These are phyloP conservation scores for Virgularia gustaviana DNA, from an alignment of 92 coral and sea anemone species.

Conservation along the genomic window DNA sequence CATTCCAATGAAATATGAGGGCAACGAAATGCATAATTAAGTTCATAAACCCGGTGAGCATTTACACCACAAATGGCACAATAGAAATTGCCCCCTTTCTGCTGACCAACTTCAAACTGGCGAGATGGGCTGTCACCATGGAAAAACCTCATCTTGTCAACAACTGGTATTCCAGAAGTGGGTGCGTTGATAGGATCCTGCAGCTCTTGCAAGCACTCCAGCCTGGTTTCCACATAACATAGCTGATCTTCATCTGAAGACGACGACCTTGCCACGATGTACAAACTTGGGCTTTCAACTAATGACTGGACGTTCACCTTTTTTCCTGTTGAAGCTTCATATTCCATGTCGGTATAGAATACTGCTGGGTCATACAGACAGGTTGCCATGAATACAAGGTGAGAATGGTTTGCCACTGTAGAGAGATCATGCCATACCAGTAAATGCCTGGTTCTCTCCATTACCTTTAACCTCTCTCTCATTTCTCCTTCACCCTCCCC, in stretches of 20 bases:
- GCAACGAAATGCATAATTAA: constrained; percentile 47
- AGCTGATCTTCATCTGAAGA: constrained; percentile 42
- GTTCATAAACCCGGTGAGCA: constrained; percentile 44
- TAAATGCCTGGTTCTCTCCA: constrained; percentile 39
- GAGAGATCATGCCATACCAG: constrained; percentile 53
- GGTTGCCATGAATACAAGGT: constrained; percentile 45
- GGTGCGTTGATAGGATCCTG: too few relatives aligned
- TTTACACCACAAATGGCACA: constrained; percentile 49
- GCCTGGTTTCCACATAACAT: constrained; percentile 35
- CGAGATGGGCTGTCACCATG: constrained; percentile 50
- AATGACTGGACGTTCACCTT: constrained; percentile 23
- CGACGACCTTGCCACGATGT: constrained; percentile 34
- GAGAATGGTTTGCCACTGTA: constrained; percentile 54
- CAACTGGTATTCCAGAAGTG: constrained; percentile 1
- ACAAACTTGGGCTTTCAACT: constrained; percentile 35
- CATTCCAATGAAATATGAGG: constrained; percentile 16
- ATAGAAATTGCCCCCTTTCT: constrained; percentile 51
- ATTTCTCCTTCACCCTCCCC: constrained; percentile 17
- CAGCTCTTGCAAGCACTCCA: constrained; percentile 35
- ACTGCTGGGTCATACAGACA: constrained; percentile 45
- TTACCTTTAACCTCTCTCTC: constrained; percentile 29
- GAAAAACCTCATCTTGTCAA: constrained; percentile 40
- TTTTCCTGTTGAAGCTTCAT: constrained; percentile 10
- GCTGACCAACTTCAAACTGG: constrained; percentile 49
- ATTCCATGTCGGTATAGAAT: constrained; percentile 30